Evolutionary conservation across 2,888 invertebrate genomes (phyloP), one percentile per base, ranked within the genome.

Genomic region (Heterodera filipjevi): DNA sequence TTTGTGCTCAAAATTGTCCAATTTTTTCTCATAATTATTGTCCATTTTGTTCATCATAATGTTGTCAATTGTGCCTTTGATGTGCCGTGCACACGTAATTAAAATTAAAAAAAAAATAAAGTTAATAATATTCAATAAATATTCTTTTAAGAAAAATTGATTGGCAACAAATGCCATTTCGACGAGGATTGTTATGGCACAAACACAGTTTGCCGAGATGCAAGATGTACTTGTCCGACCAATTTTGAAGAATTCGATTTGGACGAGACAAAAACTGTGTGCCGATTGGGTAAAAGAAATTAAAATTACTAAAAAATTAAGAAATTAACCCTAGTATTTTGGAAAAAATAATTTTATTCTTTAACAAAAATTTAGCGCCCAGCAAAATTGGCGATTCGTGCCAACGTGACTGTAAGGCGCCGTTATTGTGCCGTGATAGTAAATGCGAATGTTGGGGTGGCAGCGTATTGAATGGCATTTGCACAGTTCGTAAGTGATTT

Each of bases 151-250:
- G 89, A 89, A 71, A 89, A 89, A 81, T 83, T 88, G 32, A 85
- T 89, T 32, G 86, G 88, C 32, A 86, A 84, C 70, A 84, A 84
- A 71, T 89, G 89, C 71, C 68, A 84, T 33, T 86, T 87, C 75
- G 89, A 89, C 77, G 89, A 89, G 81, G 89, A 89, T 80, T 89
- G 89, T 76, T 87, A 89, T 81, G 89, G 89, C n/a, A 82, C 84
- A 81, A 89, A 89, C 79, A 85, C 89, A 44, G 86, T 89, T 5
- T 89, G 89, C 78, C 79, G 84, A 12, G 84, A 86, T 71, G 83
- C 84, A 12, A 72, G 86, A 71, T 89, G 89, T 78, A 84, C 87
- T n/a, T 89, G 89, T 79, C 89, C 89, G 2, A 87, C 87, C 5
- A 87, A 88, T 79, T 89, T 89, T 77, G 89, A 89, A 75, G 88